Conservation (phyloP, 1,140 invertebrate species). For the Fopius arisanus region DNA sequence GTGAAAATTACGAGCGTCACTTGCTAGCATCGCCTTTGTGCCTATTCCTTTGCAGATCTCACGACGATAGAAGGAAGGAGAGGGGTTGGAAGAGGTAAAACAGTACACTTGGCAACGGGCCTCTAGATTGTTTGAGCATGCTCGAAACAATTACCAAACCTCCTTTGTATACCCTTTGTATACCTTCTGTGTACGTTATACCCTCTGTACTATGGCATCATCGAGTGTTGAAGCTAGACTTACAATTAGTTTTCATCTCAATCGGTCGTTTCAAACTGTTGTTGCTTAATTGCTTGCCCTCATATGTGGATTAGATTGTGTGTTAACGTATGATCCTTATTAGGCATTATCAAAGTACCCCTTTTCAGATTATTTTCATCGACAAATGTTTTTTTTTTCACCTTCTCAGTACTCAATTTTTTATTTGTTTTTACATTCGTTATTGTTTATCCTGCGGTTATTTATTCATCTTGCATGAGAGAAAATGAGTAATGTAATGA, state of each 20-base stretch:
- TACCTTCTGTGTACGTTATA: neutral
- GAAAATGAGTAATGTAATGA: no score
- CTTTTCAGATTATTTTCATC: no score
- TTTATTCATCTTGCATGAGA: no score
- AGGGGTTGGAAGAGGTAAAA: neutral
- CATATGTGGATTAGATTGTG: slow-evolving; percentile 1
- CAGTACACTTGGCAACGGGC: neutral
- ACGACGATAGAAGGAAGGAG: neutral
- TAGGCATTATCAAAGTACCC: no score
- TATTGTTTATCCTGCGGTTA: no score
- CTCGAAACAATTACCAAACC: slow-evolving; percentile 32
- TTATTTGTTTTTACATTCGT: no score
- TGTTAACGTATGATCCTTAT: neutral
- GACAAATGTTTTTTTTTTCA: no score
- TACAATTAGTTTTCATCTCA: slow-evolving; percentile 31
- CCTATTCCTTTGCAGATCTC: neutral
- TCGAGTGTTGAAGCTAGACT: slow-evolving; percentile 20
- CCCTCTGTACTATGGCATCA: neutral
- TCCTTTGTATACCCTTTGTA: slow-evolving; percentile 12
- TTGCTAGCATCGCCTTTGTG: slow-evolving; percentile 18
- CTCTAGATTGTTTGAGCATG: neutral
- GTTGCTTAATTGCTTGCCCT: slow-evolving; percentile 30
- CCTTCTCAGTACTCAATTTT: no score
- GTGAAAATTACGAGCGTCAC: slow-evolving; percentile 23
- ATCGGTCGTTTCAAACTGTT: slow-evolving; percentile 21